phyloP scores from a whole-genome alignment of 2,888 invertebrate species.

The Pollenia angustigena region DNA sequence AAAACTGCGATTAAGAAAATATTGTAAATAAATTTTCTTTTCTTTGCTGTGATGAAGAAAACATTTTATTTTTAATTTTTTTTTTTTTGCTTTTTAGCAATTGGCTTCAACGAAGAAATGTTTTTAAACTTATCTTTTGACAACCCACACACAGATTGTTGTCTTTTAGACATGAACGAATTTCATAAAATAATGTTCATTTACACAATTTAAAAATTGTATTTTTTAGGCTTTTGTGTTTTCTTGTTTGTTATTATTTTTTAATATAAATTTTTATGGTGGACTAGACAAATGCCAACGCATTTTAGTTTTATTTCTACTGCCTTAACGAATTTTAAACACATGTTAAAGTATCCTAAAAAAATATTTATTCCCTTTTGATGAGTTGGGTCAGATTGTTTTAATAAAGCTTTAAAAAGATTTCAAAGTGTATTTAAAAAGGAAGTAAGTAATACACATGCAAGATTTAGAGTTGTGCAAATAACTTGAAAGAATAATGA shows the following conservation, averaged over 20 bases:
- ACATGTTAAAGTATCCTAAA: not conserved
- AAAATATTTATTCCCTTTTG: not conserved
- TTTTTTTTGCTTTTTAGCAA: too few relatives aligned
- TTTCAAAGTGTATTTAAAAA: too few relatives aligned
- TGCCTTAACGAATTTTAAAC: not conserved
- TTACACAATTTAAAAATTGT: not conserved
- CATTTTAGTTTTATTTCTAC: conserved; percentile 1
- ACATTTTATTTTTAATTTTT: too few relatives aligned
- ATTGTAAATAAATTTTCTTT: too few relatives aligned
- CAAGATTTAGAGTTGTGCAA: not conserved
- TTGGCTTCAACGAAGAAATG: too few relatives aligned
- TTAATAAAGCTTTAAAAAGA: too few relatives aligned
- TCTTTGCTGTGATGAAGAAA: too few relatives aligned
- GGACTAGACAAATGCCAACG: conserved; percentile 21
- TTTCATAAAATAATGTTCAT: not conserved
- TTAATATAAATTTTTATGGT: conserved; percentile 5
- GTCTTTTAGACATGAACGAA: not conserved
- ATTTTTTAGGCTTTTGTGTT: not conserved
- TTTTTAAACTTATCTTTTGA: too few relatives aligned
- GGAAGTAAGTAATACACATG: too few relatives aligned
- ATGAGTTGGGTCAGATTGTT: not conserved
- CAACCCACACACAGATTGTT: too few relatives aligned
- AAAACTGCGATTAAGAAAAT: too few relatives aligned
- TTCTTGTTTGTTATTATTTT: not conserved
- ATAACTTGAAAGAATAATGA: conserved; percentile 10